These are phyloP conservation scores for Pantherophis guttatus DNA, from an alignment of 2,113 vertebrate species.

Conservation along the genomic window DNA sequence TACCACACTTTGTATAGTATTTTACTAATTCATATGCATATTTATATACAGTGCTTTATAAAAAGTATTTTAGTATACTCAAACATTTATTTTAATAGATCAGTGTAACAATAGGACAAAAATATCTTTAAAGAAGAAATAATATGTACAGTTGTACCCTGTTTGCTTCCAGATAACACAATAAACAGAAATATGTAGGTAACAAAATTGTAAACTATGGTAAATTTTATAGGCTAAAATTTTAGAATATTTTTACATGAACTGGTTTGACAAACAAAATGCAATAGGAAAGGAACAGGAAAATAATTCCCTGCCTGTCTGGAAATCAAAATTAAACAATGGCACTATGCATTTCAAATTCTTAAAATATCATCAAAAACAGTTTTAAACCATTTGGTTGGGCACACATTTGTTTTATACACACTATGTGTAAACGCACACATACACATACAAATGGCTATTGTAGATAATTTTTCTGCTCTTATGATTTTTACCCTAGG, in stretches of 20 bases:
- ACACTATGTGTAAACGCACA: background rate
- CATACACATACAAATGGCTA: background rate
- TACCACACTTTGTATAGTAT: background rate
- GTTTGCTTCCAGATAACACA: background rate
- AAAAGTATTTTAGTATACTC: background rate
- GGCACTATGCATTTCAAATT: background rate
- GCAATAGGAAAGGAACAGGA: background rate
- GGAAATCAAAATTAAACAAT: background rate
- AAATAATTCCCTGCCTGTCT: background rate
- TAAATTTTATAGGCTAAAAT: background rate
- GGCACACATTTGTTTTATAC: background rate
- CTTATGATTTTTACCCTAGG: background rate
- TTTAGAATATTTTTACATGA: background rate
- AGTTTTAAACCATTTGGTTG: background rate
- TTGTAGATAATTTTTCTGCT: background rate
- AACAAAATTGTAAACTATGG: background rate
- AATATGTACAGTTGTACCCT: background rate
- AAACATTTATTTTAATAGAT: background rate
- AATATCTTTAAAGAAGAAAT: background rate
- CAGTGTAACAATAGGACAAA: background rate
- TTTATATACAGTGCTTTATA: background rate
- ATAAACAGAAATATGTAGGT: background rate
- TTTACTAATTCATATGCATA: background rate
- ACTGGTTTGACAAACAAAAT: background rate
- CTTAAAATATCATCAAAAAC: background rate